Evolutionary conservation across 92 coral and sea anemone genomes (phyloP).

Genomic region (Epizoanthus fatuus): DNA sequence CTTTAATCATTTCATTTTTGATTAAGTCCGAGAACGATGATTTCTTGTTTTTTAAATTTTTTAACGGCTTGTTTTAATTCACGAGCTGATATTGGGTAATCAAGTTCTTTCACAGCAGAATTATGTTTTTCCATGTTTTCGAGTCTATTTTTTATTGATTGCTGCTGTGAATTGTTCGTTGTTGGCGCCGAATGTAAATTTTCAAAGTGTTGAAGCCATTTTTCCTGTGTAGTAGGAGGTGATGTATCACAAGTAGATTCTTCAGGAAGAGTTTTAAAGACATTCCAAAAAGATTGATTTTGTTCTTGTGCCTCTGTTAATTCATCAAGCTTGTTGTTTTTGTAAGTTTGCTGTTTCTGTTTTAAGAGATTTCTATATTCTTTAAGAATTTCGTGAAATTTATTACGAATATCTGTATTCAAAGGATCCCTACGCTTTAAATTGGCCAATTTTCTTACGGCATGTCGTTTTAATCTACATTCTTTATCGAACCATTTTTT

Average conservation of each 20-base stretch:
- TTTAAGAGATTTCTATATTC: constrained; percentile 11
- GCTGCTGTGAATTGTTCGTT: not conserved
- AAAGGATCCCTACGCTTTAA: not conserved
- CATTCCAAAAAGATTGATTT: constrained; percentile 11
- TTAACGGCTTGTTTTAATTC: constrained; percentile 9
- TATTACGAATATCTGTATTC: not conserved
- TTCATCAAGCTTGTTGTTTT: constrained; percentile 2
- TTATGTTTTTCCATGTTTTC: constrained; percentile 13
- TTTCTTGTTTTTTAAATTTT: constrained; percentile 37
- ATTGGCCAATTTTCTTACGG: constrained; percentile 14
- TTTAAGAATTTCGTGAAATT: not conserved
- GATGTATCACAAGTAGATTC: not conserved
- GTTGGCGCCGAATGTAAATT: not conserved
- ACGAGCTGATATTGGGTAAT: not conserved
- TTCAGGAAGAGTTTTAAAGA: constrained; percentile 23
- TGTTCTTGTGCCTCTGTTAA: not conserved
- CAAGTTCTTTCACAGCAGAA: not conserved
- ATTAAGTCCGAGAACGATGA: constrained; percentile 32
- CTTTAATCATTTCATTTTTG: constrained; percentile 32
- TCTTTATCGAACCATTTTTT: not conserved
- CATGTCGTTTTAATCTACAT: constrained; percentile 8
- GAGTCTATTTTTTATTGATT: not conserved
- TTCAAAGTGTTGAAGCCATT: too few relatives aligned
- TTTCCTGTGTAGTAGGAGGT: not conserved
- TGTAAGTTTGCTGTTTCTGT: constrained; percentile 17